Conservation (phyloP, 2,888 invertebrate genomes). For the Chironomus tentans region DNA sequence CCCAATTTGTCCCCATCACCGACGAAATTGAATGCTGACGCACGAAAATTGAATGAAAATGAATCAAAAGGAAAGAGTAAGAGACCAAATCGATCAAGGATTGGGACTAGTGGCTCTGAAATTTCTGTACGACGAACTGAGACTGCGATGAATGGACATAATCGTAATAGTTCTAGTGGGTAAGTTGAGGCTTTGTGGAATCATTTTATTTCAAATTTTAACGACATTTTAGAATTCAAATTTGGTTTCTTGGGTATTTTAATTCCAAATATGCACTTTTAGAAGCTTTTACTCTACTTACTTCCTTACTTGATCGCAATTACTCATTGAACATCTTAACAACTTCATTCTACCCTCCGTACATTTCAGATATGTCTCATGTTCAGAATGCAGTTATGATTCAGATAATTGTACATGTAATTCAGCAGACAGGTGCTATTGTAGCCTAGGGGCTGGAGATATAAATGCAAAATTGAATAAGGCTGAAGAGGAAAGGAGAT, state of each 20-base stretch:
- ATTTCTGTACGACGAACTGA: conserved; percentile 54
- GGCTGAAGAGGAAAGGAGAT: conserved; percentile 33
- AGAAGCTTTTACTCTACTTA: no score
- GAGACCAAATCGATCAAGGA: conserved; percentile 46
- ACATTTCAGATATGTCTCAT: conserved; percentile 60
- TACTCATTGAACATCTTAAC: no score
- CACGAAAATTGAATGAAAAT: background rate
- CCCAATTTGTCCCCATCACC: conserved; percentile 28
- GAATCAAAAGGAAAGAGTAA: conserved; percentile 37
- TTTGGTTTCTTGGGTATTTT: no score
- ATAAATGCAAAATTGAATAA: conserved; percentile 30
- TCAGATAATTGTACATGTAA: conserved; percentile 72
- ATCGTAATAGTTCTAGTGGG: conserved; percentile 55
- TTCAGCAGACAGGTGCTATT: conserved; percentile 76
- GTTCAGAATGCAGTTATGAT: conserved; percentile 79
- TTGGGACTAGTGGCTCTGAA: conserved; percentile 52
- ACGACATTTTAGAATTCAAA: no score
- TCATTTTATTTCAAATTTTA: no score
- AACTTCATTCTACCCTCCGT: background rate
- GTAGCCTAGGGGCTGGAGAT: conserved; percentile 55
- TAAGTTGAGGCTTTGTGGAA: conserved; percentile 34
- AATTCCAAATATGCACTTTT: no score
- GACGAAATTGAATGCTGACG: background rate
- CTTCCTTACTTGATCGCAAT: no score
- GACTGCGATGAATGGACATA: conserved; percentile 48